phyloP scores from a whole-genome alignment of 2,888 invertebrate genomes.

The Barypeithes pellucidus region DNA sequence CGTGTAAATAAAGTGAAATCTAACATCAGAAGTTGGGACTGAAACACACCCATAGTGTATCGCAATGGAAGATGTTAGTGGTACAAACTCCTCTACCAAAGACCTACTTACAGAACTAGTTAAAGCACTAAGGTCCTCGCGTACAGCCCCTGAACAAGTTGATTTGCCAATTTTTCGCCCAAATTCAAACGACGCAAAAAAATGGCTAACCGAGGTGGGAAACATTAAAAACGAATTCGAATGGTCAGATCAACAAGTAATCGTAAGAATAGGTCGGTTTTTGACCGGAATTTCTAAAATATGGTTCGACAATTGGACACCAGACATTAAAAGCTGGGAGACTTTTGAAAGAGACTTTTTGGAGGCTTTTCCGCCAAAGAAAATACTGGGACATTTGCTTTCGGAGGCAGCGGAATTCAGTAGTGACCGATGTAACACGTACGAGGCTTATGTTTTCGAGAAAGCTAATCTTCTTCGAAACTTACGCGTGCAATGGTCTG shows the following conservation, averaged over 20 bases:
- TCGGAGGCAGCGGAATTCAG: slow-evolving; percentile 53
- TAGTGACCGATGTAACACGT: slow-evolving; percentile 53
- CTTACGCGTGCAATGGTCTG: no score
- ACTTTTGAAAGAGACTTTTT: no score
- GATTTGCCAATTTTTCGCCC: no score
- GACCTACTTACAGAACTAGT: slow-evolving; percentile 34
- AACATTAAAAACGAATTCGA: no score
- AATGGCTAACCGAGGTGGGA: no score
- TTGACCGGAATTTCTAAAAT: slow-evolving; percentile 42
- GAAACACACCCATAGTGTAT: background rate
- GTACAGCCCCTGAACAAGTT: slow-evolving; percentile 50
- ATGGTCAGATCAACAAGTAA: no score
- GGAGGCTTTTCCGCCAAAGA: slow-evolving; percentile 56
- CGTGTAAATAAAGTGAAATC: no score
- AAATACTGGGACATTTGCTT: slow-evolving; percentile 55
- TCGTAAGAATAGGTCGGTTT: slow-evolving; percentile 51
- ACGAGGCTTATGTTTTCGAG: slow-evolving; percentile 54
- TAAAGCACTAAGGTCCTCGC: slow-evolving; percentile 43
- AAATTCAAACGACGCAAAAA: no score
- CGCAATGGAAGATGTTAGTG: background rate
- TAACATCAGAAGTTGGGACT: slow-evolving; percentile 18
- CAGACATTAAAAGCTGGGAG: slow-evolving; percentile 48
- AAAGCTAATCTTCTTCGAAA: slow-evolving; percentile 16
- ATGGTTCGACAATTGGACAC: slow-evolving; percentile 53
- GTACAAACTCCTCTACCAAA: background rate